Base-by-base conservation (phyloP, 1,140 invertebrate genomes). In the Micrasema minimum region DNA sequence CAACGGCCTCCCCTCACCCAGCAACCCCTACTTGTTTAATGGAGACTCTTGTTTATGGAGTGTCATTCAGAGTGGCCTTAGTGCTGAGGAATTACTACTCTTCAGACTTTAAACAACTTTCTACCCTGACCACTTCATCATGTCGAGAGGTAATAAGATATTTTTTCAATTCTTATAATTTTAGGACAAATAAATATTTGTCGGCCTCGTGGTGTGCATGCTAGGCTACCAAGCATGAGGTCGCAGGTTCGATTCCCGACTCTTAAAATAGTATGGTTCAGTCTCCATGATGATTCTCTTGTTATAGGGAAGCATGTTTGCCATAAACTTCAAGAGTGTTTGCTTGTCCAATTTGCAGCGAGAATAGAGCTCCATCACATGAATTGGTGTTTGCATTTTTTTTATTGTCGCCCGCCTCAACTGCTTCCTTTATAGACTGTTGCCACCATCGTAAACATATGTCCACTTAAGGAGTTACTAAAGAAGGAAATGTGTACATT, bases 41-140 rank as follows among this genome's bases (percentile, higher is more conserved):
- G 97, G 97, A 74, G 98, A 99, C 85, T 99, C n/a, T 99, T 86
- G 98, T 99, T 45, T 98, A 99, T 83, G 87, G 98, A 85, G 98
- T 98, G 10, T 98, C 96, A 0, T 99, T 99, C 84, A 99, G 96
- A 16, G 97, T 99, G 22, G 98, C n/a, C n/a, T n/a, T n/a, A 99
- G 84, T 99, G 97, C 82, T 99, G 99, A 80, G 97, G 99, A 80
- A 97, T 99, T 80, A 95, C 93, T 18, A n/a, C 85, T 99, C 46
- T 98, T 99, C 83, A 95, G 96, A n/a, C 74, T 99, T 96, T 82
- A 99, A 99, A 82, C 85, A n/a, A n/a, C 99, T 57, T 86, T 99
- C 10, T 99, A 95, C 85, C 98, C 98, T 0, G 90, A 99, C 81
- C 92, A 99, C 81, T 99, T 99, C 82, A 99, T 92, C 81, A 96